Evolutionary conservation across 2,888 invertebrate genomes (phyloP).

Genomic region (Drosophila histrio): DNA sequence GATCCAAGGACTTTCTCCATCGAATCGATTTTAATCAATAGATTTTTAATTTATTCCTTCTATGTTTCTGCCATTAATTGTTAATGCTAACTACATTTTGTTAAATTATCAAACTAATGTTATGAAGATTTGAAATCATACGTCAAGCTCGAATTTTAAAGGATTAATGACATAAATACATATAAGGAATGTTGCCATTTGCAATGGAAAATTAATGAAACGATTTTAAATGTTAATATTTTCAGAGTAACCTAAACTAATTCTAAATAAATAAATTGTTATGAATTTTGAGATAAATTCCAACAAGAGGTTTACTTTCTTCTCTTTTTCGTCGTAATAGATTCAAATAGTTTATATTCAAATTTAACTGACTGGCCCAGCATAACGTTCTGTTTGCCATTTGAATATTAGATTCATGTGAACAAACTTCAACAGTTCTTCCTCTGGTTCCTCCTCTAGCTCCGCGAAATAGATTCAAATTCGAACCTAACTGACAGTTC

Average conservation of each 20-base stretch:
- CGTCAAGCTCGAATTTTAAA: neutral
- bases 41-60: neutral
- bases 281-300: slow-evolving; percentile 9
- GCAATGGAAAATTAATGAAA: neutral
- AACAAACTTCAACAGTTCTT: too few relatives aligned
- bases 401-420: too few relatives aligned
- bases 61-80: slow-evolving; percentile 6
- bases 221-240: slow-evolving; percentile 41
- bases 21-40: neutral
- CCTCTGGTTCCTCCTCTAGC: too few relatives aligned
- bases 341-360: neutral
- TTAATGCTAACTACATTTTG: slow-evolving; percentile 1
- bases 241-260: slow-evolving; percentile 8
- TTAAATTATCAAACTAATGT: slow-evolving; percentile 5
- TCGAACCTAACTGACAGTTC: too few relatives aligned
- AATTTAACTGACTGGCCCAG: neutral
- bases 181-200: slow-evolving; percentile 12
- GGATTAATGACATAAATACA: slow-evolving; percentile 1
- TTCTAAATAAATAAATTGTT: slow-evolving; percentile 32
- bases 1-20: neutral
- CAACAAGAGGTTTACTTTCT: too few relatives aligned
- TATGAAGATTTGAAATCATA: neutral
- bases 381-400: neutral
- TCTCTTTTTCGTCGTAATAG: neutral
- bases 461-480: too few relatives aligned